These are phyloP conservation scores for Lonchura striata DNA, from an alignment of 2,113 vertebrate species.

Conservation along the genomic window DNA sequence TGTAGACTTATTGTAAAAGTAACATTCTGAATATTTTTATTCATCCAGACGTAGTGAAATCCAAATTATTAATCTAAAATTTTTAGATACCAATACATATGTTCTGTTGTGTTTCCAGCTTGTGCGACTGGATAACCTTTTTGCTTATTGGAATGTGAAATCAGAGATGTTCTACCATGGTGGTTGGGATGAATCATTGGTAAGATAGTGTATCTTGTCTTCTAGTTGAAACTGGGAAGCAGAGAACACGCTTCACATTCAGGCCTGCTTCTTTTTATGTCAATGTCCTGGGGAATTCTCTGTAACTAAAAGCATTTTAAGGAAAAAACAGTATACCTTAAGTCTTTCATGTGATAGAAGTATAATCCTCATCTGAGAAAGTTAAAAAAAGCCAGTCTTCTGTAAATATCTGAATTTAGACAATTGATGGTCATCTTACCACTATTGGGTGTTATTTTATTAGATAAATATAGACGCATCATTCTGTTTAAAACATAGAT, in stretches of 20 bases:
- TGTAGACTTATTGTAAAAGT: background rate
- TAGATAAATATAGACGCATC: background rate
- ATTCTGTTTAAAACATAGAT: background rate
- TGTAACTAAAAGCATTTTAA: background rate
- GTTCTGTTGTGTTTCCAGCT: constrained; percentile 75
- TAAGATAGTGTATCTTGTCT: constrained; percentile 50
- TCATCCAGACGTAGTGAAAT: background rate
- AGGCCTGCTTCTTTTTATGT: background rate
- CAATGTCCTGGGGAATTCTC: background rate
- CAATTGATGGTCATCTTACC: background rate
- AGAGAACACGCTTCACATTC: background rate
- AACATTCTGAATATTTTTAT: background rate
- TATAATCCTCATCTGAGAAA: background rate
- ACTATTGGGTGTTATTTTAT: background rate
- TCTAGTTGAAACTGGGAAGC: background rate
- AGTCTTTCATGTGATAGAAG: background rate
- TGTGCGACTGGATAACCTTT: constrained; percentile 90
- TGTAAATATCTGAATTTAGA: background rate
- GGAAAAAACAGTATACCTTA: background rate
- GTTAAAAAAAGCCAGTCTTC: background rate
- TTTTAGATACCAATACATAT: background rate
- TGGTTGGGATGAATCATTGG: constrained; percentile 82
- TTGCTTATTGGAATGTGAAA: constrained; percentile 97
- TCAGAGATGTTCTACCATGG: constrained; percentile 87
- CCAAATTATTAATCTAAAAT: background rate